Evolutionary conservation across 2,113 vertebrate genomes (phyloP), one percentile per base, ranked within the genome.

Genomic region (Aegithalos caudatus): DNA sequence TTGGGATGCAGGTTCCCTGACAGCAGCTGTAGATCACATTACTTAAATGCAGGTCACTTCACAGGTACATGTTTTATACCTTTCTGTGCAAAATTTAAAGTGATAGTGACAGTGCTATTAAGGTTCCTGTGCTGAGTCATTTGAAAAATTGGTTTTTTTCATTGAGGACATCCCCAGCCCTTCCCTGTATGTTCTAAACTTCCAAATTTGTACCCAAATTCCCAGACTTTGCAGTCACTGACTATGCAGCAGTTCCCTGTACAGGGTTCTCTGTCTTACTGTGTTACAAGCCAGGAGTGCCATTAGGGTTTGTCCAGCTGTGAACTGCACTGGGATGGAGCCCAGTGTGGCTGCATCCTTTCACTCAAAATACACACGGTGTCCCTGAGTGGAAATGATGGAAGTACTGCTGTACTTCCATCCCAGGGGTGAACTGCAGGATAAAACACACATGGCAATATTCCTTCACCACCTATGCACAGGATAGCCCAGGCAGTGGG

Each of bases 291-390:
- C 12, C 64, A 61, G n/a, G 12, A 67, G 25, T 42, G 29, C 10
- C 45, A 13, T 38, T 10, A 50, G 27, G 11, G 17, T 21, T 79
- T 64, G 13, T 37, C 23, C 61, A 71, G 20, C 27, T 47, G 27
- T 12, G 37, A 14, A 12, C 16, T 22, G 22, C 37, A 5, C 7
- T 21, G 22, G 17, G 25, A 76, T 20, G 9, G n/a, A 86, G 40
- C 40, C 40, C 40, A 1, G 1, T 23, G 18, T 11, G 40, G 79
- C 50, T 35, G 24, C 15, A 48, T 23, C 2, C 0, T 40, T n/a
- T 53, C n/a, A 23, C 35, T 42, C 31, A 40, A 80, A 84, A 70
- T 2, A 18, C 14, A 25, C 0, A 0, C 6, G 1, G 5, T 73
- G 27, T 28, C 51, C 23, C 20, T 35, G 33, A 27, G 20, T 42